These are phyloP conservation scores for Meloidogyne exigua DNA, from an alignment of 1,140 invertebrate genomes.

Conservation along the genomic window DNA sequence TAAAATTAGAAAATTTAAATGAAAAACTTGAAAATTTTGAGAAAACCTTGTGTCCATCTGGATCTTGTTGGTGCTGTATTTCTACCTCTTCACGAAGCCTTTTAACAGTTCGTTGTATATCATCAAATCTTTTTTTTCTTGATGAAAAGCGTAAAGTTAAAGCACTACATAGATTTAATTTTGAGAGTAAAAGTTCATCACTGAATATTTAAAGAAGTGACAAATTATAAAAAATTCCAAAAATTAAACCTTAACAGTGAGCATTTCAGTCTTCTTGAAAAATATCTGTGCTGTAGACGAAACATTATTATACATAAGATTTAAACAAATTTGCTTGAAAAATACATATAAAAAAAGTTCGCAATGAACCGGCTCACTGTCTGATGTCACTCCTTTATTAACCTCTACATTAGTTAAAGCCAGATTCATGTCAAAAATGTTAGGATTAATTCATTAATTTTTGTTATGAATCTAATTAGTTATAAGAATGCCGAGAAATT, in stretches of 20 bases:
- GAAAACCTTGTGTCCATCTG: not conserved
- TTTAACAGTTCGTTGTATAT: not conserved
- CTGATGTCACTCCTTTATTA: no score
- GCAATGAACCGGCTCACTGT: no score
- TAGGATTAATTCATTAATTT: not conserved
- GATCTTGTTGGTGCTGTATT: not conserved
- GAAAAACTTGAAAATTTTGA: no score
- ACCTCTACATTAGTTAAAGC: no score
- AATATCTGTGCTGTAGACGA: not conserved
- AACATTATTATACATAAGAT: not conserved
- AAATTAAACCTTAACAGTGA: not conserved
- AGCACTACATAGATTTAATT: not conserved
- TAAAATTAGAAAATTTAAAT: not conserved
- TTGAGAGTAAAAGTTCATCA: not conserved
- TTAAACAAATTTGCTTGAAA: no score
- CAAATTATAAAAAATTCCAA: not conserved
- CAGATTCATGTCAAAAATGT: no score
- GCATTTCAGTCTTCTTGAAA: not conserved
- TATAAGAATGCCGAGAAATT: slow-evolving; percentile 1
- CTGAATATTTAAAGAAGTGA: not conserved
- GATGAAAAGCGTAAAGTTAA: not conserved
- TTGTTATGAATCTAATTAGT: not conserved
- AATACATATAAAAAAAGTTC: no score
- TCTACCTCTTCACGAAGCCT: not conserved
- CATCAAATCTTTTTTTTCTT: not conserved